Percentiles rank a stretch among this genome's conserved stretches.
Conservation (phyloP, 2,797 vertebrate genomes). For the Mus minutoides region DNA sequence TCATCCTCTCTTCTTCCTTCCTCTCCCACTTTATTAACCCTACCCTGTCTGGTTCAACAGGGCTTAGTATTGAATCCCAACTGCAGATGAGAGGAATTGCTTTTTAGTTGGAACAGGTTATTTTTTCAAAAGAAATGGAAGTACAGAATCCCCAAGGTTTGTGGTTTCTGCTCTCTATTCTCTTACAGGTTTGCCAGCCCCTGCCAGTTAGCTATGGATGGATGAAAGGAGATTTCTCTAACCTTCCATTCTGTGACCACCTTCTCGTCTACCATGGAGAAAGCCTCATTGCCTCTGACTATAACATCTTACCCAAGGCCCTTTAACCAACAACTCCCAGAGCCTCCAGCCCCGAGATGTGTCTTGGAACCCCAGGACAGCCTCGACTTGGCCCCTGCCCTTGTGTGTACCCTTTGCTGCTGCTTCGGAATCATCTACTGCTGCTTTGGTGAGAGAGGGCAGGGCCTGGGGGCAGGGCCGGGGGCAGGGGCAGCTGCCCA, state of each 20-base stretch:
- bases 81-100: conserved; percentile 16
- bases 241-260: conserved; percentile 28
- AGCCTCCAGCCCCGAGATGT: conserved; percentile 86
- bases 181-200: conserved; percentile 61
- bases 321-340: conserved; percentile 86
- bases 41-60: conserved; percentile 8
- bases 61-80: neutral
- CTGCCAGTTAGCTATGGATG: conserved; percentile 54
- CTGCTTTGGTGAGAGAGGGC: conserved; percentile 91
- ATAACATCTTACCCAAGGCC: conserved; percentile 86
- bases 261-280: conserved; percentile 72
- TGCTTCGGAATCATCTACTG: conserved; percentile 94
- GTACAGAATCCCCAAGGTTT: conserved; percentile 6
- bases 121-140: conserved; percentile 48
- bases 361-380: conserved; percentile 88
- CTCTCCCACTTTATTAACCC: conserved; percentile 21
- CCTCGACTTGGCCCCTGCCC: conserved; percentile 90
- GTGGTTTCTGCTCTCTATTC: conserved; percentile 1
- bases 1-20: conserved; percentile 66
- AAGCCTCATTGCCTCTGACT: conserved; percentile 71
- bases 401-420: conserved; percentile 93
- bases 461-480: neutral
- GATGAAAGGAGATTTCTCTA: conserved; percentile 52
- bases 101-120: conserved; percentile 2
- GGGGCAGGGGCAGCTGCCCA: neutral